Conservation (phyloP, 2,888 invertebrate genomes). For the Eilema sororculum region DNA sequence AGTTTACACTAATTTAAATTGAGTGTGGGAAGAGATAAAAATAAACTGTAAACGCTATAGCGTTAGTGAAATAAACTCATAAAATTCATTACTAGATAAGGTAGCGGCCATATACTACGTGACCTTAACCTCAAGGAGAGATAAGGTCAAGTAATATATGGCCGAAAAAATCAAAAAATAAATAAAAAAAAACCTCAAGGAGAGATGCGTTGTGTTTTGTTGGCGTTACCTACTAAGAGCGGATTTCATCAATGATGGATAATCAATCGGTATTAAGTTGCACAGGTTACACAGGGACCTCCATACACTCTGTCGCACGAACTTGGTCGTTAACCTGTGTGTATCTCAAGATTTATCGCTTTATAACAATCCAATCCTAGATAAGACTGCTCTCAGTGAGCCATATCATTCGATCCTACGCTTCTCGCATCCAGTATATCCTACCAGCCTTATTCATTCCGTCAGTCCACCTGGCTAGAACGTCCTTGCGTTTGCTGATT, state of each 20-base stretch:
- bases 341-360: too few relatives aligned
- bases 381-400: background rate
- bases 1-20: conserved; percentile 32
- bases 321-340: too few relatives aligned
- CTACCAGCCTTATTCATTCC: background rate
- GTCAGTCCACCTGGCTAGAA: too few relatives aligned
- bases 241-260: background rate
- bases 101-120: background rate
- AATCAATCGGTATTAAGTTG: too few relatives aligned
- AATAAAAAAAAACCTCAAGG: background rate
- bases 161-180: too few relatives aligned
- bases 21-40: conserved; percentile 35
- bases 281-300: too few relatives aligned
- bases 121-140: background rate
- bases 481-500: too few relatives aligned
- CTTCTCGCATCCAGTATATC: background rate
- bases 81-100: background rate
- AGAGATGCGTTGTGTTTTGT: background rate
- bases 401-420: background rate
- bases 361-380: background rate
- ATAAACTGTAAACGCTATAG: background rate
- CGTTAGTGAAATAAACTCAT: conserved; percentile 1
- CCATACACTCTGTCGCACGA: too few relatives aligned
- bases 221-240: background rate
- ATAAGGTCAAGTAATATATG: too few relatives aligned